Base-by-base conservation (phyloP, 2,888 invertebrate species). In the Lutraria lutraria region DNA sequence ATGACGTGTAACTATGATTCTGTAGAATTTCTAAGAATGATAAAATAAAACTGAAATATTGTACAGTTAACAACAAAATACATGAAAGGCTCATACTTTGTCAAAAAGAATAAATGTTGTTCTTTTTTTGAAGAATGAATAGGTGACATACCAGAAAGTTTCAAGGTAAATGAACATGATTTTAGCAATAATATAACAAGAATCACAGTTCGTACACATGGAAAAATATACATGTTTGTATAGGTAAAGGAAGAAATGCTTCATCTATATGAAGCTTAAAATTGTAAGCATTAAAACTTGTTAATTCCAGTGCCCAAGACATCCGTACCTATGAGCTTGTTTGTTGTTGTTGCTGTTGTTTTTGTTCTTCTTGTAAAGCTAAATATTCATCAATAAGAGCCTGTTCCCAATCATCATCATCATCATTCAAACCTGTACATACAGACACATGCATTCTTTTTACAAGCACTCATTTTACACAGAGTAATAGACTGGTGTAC, bases 401-500 rank as follows among this genome's bases (percentile, higher is more conserved):
- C 60, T 91, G 90, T 89, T 92, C 92, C 92, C 92, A 92, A 81
- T 92, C 92, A 85, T 92, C 91, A 87, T 92, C 92, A 31, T 90
- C 92, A 87, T 87, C 89, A 90, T 90, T 90, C 25, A 68, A 72
- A 88, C 89, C 89, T 90, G 88, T 29, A 88, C 88, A 88, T 76
- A 85, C 85, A 87, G 53, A 85, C 68, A 63, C 76, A 76, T 76
- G 29, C 76, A 81, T 56, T 81, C 81, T 54, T 16, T 81, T 81
- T 81, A 81, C 54, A 25, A 29, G 12, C 81, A 81, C 52, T 21
- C 52, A 52, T 52, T 43, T 43, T 25, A 81, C 52, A 53, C 52
- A 81, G 43, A 43, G 4, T 43, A 43, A 43, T 21, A 81, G 29
- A 81, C 53, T 56, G 43, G 29, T 34, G 10, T 19, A 34, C n/a